Conservation (phyloP, 2,888 invertebrate genomes). For the Drosophila niveifrons region DNA sequence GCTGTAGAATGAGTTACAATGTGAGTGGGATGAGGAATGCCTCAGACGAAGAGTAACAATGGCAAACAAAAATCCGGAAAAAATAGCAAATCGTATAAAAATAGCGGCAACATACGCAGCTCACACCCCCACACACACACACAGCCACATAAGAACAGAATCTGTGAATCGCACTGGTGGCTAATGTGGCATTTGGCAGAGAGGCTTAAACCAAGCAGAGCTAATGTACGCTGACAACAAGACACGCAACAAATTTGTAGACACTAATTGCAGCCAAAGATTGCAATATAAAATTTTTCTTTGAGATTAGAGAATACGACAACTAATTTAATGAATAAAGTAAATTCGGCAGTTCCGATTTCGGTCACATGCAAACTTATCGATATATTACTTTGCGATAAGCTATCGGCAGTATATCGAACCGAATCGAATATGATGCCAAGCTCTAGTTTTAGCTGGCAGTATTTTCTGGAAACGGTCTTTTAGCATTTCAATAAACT, state of each 20-base stretch:
- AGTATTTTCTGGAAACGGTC: not conserved
- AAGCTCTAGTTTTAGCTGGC: too few relatives aligned
- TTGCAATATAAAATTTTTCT: not conserved
- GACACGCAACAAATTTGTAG: not conserved
- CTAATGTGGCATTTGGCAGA: slow-evolving; percentile 68
- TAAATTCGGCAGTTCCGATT: not conserved
- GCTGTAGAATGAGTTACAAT: not conserved
- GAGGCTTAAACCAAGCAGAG: slow-evolving; percentile 11
- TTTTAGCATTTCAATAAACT: not conserved
- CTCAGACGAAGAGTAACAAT: slow-evolving; percentile 63
- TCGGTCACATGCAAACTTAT: not conserved
- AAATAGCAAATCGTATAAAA: slow-evolving; percentile 78
- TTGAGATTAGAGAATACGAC: not conserved
- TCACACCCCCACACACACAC: slow-evolving; percentile 8
- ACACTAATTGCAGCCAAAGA: slow-evolving; percentile 40
- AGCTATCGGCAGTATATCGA: not conserved
- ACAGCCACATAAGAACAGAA: slow-evolving; percentile 9
- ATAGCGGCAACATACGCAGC: slow-evolving; percentile 58
- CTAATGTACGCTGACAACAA: slow-evolving; percentile 21
- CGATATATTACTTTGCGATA: not conserved
- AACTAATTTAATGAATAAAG: not conserved
- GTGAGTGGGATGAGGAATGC: not conserved
- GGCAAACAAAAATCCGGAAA: slow-evolving; percentile 77
- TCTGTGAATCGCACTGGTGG: slow-evolving; percentile 27
- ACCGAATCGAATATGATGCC: too few relatives aligned